These are phyloP conservation scores for Calliphora vicina DNA, from an alignment of 1,140 invertebrate species.

Conservation along the genomic window DNA sequence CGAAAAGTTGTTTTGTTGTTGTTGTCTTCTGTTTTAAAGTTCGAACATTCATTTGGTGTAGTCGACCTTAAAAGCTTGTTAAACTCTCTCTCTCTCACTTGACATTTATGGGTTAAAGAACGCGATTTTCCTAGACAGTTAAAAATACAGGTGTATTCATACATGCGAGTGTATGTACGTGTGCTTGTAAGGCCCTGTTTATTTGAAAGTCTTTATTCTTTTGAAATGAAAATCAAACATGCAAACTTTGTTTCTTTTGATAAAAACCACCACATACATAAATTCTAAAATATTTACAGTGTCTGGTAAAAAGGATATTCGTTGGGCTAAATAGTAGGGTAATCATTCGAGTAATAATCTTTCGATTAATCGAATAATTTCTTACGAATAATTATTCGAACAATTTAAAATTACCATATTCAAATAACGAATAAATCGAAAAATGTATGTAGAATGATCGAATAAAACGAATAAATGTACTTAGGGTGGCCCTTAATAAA, in stretches of 20 bases:
- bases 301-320: too few species aligned
- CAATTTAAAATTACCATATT: too few species aligned
- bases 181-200: too few species aligned
- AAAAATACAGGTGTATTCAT: background rate
- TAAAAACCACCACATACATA: background rate
- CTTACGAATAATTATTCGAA: too few species aligned
- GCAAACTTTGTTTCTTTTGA: slow-evolving; percentile 18
- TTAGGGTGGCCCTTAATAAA: too few species aligned
- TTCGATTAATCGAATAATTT: too few species aligned
- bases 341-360: too few species aligned
- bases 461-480: too few species aligned
- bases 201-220: background rate
- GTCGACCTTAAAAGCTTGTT: background rate
- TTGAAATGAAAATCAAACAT: slow-evolving; percentile 29
- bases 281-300: background rate
- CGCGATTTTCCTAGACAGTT: background rate
- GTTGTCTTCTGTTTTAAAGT: background rate
- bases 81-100: background rate
- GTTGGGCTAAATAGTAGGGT: too few species aligned
- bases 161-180: background rate
- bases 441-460: too few species aligned
- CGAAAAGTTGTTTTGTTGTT: background rate
- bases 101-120: slow-evolving; percentile 9
- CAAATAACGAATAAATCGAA: too few species aligned
- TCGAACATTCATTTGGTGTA: slow-evolving; percentile 15